Evolutionary conservation across 2,797 vertebrate species (phyloP).

Genomic region (Adelosebastes latens): DNA sequence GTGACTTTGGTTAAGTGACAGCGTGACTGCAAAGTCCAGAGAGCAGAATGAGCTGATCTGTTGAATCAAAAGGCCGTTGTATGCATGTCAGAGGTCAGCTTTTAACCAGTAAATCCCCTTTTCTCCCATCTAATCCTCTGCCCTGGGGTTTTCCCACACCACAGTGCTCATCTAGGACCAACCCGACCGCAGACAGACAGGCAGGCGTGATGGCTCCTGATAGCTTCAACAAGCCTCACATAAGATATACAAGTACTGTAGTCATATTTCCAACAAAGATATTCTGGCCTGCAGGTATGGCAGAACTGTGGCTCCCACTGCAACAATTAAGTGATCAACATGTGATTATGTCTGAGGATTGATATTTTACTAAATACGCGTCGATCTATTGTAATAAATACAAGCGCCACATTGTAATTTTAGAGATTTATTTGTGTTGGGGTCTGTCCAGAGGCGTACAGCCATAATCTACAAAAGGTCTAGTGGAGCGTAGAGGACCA

Average conservation of each 20-base stretch:
- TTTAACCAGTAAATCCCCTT: slow-evolving; percentile 74
- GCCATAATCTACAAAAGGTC: background rate
- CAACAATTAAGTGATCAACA: background rate
- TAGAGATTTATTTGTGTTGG: background rate
- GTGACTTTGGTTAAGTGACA: slow-evolving; percentile 45
- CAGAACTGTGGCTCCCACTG: background rate
- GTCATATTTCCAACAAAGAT: background rate
- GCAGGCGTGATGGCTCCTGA: slow-evolving; percentile 25
- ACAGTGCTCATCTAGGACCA: slow-evolving; percentile 46
- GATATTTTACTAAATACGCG: background rate
- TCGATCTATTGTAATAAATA: background rate
- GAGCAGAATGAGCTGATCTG: slow-evolving; percentile 55
- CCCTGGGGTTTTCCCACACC: slow-evolving; percentile 71
- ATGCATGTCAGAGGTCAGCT: slow-evolving; percentile 71
- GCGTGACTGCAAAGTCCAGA: slow-evolving; percentile 32
- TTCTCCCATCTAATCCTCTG: slow-evolving; percentile 65
- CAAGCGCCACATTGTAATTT: background rate
- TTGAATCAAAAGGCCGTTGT: slow-evolving; percentile 72
- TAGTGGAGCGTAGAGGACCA: background rate
- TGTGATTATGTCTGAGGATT: background rate
- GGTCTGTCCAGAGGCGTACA: background rate
- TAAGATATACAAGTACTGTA: slow-evolving; percentile 17
- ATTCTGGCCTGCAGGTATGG: background rate
- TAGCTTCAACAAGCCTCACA: slow-evolving; percentile 7
- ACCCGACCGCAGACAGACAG: slow-evolving; percentile 53